Evolutionary conservation across 2,888 invertebrate species (phyloP).

Genomic region (Caenorhabditis imperialis): DNA sequence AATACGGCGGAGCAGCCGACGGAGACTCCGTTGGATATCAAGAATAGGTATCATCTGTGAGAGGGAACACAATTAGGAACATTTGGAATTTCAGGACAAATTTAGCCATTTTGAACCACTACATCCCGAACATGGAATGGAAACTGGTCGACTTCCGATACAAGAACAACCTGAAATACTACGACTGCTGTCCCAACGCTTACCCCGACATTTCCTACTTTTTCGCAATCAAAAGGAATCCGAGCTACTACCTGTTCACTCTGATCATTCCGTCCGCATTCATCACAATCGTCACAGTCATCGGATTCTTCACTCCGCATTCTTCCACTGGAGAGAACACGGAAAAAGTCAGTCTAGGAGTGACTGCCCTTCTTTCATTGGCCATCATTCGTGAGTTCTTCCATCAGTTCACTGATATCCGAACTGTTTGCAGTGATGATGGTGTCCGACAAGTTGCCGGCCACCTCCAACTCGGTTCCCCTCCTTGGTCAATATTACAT

Average conservation of each 20-base stretch:
- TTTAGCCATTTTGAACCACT: slow-evolving; percentile 71
- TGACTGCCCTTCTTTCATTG: slow-evolving; percentile 73
- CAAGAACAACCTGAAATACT: slow-evolving; percentile 73
- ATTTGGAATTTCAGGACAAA: slow-evolving; percentile 65
- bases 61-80: neutral
- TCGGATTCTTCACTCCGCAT: slow-evolving; percentile 78
- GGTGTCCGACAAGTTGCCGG: slow-evolving; percentile 76
- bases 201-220: slow-evolving; percentile 77
- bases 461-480: slow-evolving; percentile 74
- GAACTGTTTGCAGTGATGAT: slow-evolving; percentile 70
- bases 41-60: slow-evolving; percentile 41
- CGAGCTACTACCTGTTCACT: slow-evolving; percentile 77
- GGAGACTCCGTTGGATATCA: slow-evolving; percentile 57
- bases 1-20: slow-evolving; percentile 65
- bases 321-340: slow-evolving; percentile 77
- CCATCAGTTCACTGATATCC: too few species aligned
- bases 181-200: slow-evolving; percentile 77
- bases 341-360: slow-evolving; percentile 76
- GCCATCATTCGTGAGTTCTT: slow-evolving; percentile 75
- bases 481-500: slow-evolving; percentile 73
- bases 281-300: slow-evolving; percentile 77
- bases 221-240: slow-evolving; percentile 77
- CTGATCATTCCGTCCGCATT: slow-evolving; percentile 76
- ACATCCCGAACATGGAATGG: slow-evolving; percentile 78
- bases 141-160: slow-evolving; percentile 73